Conservation (phyloP, 2,797 vertebrate species). For the Crocodylus rhombifer region DNA sequence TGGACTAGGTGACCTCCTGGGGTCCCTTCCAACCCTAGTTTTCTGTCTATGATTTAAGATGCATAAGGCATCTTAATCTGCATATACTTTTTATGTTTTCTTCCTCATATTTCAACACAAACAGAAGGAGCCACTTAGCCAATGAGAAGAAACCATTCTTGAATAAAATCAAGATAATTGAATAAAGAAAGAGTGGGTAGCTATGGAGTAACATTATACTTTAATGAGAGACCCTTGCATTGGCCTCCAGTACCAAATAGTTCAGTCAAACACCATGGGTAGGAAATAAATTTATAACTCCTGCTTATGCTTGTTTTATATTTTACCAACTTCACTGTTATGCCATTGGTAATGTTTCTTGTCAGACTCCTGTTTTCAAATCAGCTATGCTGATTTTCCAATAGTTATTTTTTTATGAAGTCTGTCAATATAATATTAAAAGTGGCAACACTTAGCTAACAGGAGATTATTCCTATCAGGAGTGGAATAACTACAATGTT, state of each 20-base stretch:
- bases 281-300: neutral
- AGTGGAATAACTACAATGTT: neutral
- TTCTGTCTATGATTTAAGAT: too few species aligned
- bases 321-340: neutral
- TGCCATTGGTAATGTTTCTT: neutral
- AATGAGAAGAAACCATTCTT: neutral
- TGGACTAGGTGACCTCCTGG: too few species aligned
- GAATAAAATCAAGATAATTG: neutral
- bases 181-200: neutral
- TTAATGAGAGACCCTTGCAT: neutral
- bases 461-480: neutral
- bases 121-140: neutral
- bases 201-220: neutral
- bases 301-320: neutral
- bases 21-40: too few species aligned
- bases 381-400: constrained; percentile 4
- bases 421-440: neutral
- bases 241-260: neutral
- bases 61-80: neutral
- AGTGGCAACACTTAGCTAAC: neutral
- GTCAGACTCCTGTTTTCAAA: neutral
- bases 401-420: neutral
- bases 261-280: neutral
- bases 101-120: neutral
- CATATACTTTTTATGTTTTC: neutral